A percentile compares a stretch with the other conserved stretches of the same genome.
Evolutionary conservation across 2,888 invertebrate genomes (phyloP).

Genomic region (Physocephala rufipes): DNA sequence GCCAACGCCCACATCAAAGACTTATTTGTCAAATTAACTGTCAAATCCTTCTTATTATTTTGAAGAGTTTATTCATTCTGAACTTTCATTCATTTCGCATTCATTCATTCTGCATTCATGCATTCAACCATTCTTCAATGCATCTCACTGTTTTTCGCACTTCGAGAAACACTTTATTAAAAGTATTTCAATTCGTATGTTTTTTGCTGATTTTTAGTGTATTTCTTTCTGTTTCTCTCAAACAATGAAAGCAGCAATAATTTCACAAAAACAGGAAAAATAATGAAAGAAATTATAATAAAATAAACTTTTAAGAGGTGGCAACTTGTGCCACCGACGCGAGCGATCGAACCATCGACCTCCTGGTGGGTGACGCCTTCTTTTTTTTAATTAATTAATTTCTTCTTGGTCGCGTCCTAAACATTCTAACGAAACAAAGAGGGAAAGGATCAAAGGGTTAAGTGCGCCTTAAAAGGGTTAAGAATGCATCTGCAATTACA

Average conservation of each 20-base stretch:
- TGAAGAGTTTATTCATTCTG: too few species aligned
- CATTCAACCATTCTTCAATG: neutral
- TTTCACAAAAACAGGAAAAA: neutral
- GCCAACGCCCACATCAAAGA: constrained; percentile 18
- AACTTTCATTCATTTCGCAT: too few species aligned
- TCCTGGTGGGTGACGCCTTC: constrained; percentile 13
- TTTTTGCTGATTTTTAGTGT: too few species aligned
- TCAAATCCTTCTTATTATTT: neutral
- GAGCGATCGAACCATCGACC: too few species aligned
- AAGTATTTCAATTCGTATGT: too few species aligned
- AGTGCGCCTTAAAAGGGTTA: constrained; percentile 2
- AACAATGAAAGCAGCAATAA: neutral
- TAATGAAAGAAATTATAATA: constrained; percentile 6
- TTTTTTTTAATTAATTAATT: constrained; percentile 26
- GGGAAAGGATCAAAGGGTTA: neutral
- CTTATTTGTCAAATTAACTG: neutral
- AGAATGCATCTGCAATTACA: constrained; percentile 8
- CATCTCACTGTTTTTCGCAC: neutral
- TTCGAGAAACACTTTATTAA: too few species aligned
- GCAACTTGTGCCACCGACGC: constrained; percentile 19
- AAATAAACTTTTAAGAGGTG: constrained; percentile 15
- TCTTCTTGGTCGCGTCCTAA: neutral
- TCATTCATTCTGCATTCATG: neutral
- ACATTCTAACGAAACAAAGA: neutral
- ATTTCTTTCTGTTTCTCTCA: neutral